phyloP scores from a whole-genome alignment of 2,797 vertebrate species.

The Neosilurus hyrtlii region DNA sequence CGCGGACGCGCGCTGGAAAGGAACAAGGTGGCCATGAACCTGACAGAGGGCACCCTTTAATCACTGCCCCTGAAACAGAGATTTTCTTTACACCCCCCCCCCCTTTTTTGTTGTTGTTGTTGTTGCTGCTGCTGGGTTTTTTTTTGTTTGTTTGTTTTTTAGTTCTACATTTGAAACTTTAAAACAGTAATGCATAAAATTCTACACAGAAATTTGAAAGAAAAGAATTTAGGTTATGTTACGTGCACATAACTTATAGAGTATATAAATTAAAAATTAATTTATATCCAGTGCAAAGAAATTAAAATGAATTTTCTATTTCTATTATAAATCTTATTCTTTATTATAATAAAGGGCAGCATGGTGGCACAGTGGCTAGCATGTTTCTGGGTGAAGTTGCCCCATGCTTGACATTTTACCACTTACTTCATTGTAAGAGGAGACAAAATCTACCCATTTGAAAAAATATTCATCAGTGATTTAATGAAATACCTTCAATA shows the following conservation, averaged over 20 bases:
- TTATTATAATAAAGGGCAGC: no score
- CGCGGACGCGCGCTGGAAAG: conserved; percentile 10
- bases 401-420: not conserved
- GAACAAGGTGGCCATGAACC: conserved; percentile 40
- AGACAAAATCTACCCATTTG: not conserved
- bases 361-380: no score
- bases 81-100: not conserved
- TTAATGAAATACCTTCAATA: not conserved
- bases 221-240: no score
- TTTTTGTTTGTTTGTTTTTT: not conserved
- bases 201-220: not conserved
- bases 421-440: not conserved
- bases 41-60: conserved; percentile 23
- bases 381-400: no score
- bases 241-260: no score
- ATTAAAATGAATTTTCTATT: not conserved
- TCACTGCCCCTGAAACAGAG: conserved; percentile 4
- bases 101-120: no score
- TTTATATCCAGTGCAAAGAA: not conserved
- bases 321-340: not conserved
- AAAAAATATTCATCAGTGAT: not conserved
- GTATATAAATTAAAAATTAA: not conserved
- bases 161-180: no score
- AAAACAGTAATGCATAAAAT: not conserved
- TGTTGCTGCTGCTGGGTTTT: no score